Evolutionary conservation across 1,140 invertebrate genomes (phyloP).

Genomic region (Aphidius ervi): DNA sequence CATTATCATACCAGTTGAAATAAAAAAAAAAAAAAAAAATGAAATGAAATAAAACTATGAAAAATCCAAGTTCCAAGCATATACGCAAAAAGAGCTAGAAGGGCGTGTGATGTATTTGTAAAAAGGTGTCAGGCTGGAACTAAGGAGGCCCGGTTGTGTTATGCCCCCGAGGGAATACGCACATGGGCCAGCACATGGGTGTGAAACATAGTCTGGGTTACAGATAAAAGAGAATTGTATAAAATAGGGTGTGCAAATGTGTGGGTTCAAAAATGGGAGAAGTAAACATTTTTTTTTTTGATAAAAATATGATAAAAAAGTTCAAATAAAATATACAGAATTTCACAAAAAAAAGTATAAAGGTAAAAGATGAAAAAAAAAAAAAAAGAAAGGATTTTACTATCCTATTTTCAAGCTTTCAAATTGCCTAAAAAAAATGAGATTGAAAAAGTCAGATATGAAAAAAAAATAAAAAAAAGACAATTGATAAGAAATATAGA

Average conservation of each 20-base stretch:
- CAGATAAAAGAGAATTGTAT: slow-evolving; percentile 55
- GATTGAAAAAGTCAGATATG: too few species aligned
- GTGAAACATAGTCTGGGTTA: slow-evolving; percentile 34
- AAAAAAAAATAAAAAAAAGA: too few species aligned
- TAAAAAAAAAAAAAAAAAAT: slow-evolving; percentile 4
- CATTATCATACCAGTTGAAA: too few species aligned
- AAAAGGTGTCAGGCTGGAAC: slow-evolving; percentile 55
- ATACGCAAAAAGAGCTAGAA: slow-evolving; percentile 32
- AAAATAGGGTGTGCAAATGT: slow-evolving; percentile 40
- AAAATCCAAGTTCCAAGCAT: background rate
- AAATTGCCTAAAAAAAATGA: too few species aligned
- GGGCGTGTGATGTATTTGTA: slow-evolving; percentile 54
- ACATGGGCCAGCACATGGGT: slow-evolving; percentile 15
- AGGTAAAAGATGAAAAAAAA: too few species aligned
- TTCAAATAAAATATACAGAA: too few species aligned
- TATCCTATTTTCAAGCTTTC: too few species aligned
- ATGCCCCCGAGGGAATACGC: slow-evolving; percentile 45
- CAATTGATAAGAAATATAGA: background rate
- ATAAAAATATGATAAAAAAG: too few species aligned
- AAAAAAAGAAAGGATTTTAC: too few species aligned
- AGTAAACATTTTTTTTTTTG: too few species aligned
- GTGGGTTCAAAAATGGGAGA: background rate
- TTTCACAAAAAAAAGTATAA: too few species aligned
- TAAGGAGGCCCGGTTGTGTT: slow-evolving; percentile 43
- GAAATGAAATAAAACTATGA: background rate